Conservation (phyloP, 2,113 vertebrate species). For the Proteles cristata region DNA sequence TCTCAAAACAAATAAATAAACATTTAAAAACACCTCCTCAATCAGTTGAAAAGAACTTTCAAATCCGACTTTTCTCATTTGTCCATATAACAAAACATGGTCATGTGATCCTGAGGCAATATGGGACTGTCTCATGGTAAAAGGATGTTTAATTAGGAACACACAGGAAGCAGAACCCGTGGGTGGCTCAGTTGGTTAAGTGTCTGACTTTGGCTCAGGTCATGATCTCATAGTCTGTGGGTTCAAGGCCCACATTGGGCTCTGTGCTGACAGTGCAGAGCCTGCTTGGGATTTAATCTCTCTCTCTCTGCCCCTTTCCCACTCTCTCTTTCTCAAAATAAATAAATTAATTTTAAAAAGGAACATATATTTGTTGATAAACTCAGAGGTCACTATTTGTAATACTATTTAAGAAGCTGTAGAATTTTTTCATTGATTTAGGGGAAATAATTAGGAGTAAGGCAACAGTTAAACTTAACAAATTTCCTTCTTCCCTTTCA, state of each 20-base stretch:
- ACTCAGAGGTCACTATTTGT: not conserved
- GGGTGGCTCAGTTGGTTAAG: no score
- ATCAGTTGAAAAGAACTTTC: not conserved
- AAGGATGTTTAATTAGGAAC: not conserved
- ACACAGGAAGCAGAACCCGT: not conserved
- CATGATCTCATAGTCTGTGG: no score
- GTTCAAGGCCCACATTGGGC: no score
- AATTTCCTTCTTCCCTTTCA: conserved; percentile 38
- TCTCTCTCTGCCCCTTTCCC: no score
- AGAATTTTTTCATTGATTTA: not conserved
- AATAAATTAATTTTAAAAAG: no score
- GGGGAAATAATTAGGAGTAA: conserved; percentile 53
- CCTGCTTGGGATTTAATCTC: no score
- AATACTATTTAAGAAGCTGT: not conserved
- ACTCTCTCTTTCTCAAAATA: no score
- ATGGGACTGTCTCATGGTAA: not conserved
- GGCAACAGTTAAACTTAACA: conserved; percentile 36
- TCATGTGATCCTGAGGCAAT: not conserved
- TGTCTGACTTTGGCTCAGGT: no score
- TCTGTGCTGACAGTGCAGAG: no score
- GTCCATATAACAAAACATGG: not conserved
- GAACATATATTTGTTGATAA: not conserved
- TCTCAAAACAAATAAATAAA: not conserved
- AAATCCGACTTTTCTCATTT: conserved; percentile 17
- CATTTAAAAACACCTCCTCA: not conserved